These are phyloP conservation scores for Campopleginae sp. DNA, from an alignment of 2,888 invertebrate genomes.

Conservation along the genomic window DNA sequence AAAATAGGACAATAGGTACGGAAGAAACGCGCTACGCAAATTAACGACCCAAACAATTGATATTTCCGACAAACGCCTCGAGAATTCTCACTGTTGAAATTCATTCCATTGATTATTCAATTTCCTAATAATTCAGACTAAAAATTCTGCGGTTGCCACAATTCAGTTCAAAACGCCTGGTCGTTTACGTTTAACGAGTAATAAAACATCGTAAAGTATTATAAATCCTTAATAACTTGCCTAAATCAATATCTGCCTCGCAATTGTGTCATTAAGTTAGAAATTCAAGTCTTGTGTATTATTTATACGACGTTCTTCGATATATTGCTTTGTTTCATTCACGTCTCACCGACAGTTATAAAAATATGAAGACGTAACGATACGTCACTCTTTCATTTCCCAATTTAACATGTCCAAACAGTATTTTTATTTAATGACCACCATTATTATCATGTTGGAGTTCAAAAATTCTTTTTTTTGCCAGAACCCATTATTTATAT, in stretches of 20 bases:
- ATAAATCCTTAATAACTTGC: background rate
- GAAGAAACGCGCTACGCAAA: constrained; percentile 30
- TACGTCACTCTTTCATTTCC: background rate
- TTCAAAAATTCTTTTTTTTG: no score
- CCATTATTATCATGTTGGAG: no score
- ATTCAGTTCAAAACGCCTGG: background rate
- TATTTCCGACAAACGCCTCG: background rate
- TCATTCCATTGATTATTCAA: background rate
- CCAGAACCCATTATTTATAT: no score
- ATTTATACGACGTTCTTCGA: background rate
- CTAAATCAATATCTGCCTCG: background rate
- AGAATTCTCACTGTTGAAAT: background rate
- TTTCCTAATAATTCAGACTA: background rate
- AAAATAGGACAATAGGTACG: constrained; percentile 71
- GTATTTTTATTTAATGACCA: background rate
- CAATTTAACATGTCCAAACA: background rate
- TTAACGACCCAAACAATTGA: constrained; percentile 39
- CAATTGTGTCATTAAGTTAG: background rate
- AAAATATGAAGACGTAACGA: constrained; percentile 1
- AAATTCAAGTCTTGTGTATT: background rate
- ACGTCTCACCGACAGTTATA: constrained; percentile 13
- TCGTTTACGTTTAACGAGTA: background rate
- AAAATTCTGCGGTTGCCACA: background rate
- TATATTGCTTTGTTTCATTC: background rate
- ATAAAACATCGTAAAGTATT: background rate